Evolutionary conservation across 2,797 vertebrate species (phyloP), one percentile per base, ranked within the genome.

Genomic region (Acanthiza pusilla): DNA sequence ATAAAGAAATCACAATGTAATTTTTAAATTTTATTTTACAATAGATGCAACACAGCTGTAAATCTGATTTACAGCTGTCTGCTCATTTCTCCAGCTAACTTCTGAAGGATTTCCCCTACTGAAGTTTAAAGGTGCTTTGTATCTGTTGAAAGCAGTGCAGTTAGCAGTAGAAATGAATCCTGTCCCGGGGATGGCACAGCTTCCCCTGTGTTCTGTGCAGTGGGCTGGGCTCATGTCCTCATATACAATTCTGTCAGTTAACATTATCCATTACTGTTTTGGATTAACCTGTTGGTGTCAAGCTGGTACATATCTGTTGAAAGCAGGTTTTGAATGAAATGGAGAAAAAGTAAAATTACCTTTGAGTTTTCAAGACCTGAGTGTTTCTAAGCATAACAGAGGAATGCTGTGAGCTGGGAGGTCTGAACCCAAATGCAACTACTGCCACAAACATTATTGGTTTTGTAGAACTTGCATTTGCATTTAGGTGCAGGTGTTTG

Each of bases 271-370:
- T 62, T 70, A 10, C 6, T 43, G 36, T 25, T 66, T 73, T 66
- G 40, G n/a, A 32, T 83, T 88, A 51, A 73, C 12, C 63, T 88
- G 4, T 20, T 76, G 38, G 25, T 63, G n/a, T 89, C 16, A n/a
- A 68, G 22, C n/a, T 72, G 43, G 34, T 53, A 29, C 0, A 0
- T 55, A 54, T 12, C 32, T 1, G 0, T 38, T 73, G 23, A 62
- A 65, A 90, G 13, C 5, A 62, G 43, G 4, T 47, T 87, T 87
- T 70, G 45, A 78, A 61, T 75, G 6, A 85, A 76, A 42, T 19
- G 8, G 22, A 82, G 6, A 13, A 81, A 30, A n/a, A 77, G 10
- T 22, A 77, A 51, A 68, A 58, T 27, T 81, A 20, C 7, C 34
- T 72, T n/a, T 50, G 32, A 20, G 20, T 66, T 83, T 82, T 77